Conservation (phyloP, 2,113 vertebrate genomes). For the Epinephelus fuscoguttatus region DNA sequence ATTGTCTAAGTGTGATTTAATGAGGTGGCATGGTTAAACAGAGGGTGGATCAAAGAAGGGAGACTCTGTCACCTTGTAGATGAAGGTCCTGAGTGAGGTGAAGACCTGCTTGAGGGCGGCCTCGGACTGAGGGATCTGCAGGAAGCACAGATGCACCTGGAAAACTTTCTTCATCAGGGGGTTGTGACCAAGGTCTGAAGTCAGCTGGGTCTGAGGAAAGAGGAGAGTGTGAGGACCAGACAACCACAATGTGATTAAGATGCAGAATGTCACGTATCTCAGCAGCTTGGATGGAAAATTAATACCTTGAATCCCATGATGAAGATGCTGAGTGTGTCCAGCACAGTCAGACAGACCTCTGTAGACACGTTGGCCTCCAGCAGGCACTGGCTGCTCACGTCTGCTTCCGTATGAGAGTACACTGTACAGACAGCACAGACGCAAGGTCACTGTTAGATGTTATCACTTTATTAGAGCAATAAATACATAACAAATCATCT, state of each 20-base stretch:
- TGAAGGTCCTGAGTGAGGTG: conserved; percentile 91
- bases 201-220: conserved; percentile 90
- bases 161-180: conserved; percentile 99
- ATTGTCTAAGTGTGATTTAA: background rate
- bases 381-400: conserved; percentile 92
- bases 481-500: background rate
- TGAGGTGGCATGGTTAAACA: background rate
- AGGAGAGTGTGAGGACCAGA: background rate
- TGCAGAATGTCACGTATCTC: no score
- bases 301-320: conserved; percentile 96
- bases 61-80: conserved; percentile 90
- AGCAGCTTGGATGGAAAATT: background rate
- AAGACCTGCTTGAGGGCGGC: conserved; percentile 94
- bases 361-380: conserved; percentile 96
- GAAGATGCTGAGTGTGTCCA: conserved; percentile 95
- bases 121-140: conserved; percentile 97
- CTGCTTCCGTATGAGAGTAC: conserved; percentile 92
- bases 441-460: background rate
- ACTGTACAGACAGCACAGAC: conserved; percentile 81
- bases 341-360: conserved; percentile 95
- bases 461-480: conserved; percentile 17
- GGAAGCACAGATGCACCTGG: conserved; percentile 96
- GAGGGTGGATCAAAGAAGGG: background rate
- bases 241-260: no score
- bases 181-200: conserved; percentile 94